Percentiles rank a stretch among this genome's conserved stretches.
Conservation (phyloP, 1,140 invertebrate species). For the Hestina assimilis region DNA sequence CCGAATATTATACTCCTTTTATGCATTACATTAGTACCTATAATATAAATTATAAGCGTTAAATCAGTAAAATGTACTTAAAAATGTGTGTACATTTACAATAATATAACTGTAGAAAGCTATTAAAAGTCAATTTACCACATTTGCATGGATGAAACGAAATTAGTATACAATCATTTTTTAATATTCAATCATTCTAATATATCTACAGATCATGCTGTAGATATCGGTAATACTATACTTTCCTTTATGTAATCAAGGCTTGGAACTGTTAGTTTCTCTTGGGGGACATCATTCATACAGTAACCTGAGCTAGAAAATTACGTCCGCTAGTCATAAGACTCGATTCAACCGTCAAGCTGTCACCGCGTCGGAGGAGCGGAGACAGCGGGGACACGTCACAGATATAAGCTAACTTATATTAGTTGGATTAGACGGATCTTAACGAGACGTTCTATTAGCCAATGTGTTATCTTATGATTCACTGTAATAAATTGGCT, state of each 20-base stretch:
- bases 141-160: neutral
- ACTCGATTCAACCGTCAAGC: slow-evolving; percentile 30
- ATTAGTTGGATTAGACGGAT: neutral
- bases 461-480: neutral
- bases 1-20: too few species aligned
- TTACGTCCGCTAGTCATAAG: slow-evolving; percentile 11
- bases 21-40: too few species aligned
- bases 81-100: too few species aligned
- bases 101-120: too few species aligned
- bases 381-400: slow-evolving; percentile 2
- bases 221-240: slow-evolving; percentile 17
- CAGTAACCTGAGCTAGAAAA: slow-evolving; percentile 23
- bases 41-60: too few species aligned
- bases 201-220: slow-evolving; percentile 1
- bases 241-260: slow-evolving; percentile 25
- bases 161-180: neutral
- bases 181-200: neutral
- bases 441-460: slow-evolving; percentile 1
- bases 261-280: slow-evolving; percentile 23
- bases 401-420: slow-evolving; percentile 4
- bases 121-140: too few species aligned
- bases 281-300: slow-evolving; percentile 14
- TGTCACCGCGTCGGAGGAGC: slow-evolving; percentile 13
- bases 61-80: too few species aligned
- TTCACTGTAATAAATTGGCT: neutral